Base-by-base conservation (phyloP, 1,140 invertebrate genomes). In the Latrodectus geometricus region DNA sequence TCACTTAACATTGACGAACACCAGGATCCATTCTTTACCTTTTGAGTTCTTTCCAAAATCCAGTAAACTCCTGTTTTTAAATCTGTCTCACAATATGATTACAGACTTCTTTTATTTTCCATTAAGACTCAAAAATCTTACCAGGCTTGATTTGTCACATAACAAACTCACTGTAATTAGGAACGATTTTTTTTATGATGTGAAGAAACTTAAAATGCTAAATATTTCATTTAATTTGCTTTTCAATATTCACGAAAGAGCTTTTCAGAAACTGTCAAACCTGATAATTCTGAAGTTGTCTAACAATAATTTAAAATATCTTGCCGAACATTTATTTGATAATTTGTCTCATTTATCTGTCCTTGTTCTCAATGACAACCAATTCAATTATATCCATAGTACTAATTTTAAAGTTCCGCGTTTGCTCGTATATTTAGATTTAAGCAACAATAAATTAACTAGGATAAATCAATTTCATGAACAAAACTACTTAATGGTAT, bases 71-170 rank as follows among this genome's bases (percentile, higher is more conserved):
- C 76, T 68, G 17, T 48, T 11, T 35, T 56, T 85, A 0, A 77
- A 85, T n/a, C 14, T 85, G 20, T 85, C 83, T 9, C 21, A 54
- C 20, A 85, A 85, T 56, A 21, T n/a, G 52, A 77, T 85, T 4
- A 48, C 8, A 17, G 21, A 7, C 11, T 69, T 85, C 54, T n/a
- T 74, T n/a, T 35, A 48, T 1, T 9, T 54, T 52, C 11, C 65
- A 4, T 77, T 85, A 14, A 35, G 15, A 7, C 15, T 70, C 2
- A 48, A 73, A 15, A 85, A 85, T 69, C 21, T 85, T 2, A 52
- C 52, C 7, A 11, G 8, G 4, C 12, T 85, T 9, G 52, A 76
- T 56, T 15, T 85, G 14, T 76, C 49, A 15, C 50, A 76, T 20
- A 85, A 85, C 48, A 35, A 85, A n/a, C 17, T 85, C 9, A 17